Evolutionary conservation across 1,140 invertebrate species (phyloP), one percentile per base, ranked within the genome.

Genomic region (Probaryconus sp.): DNA sequence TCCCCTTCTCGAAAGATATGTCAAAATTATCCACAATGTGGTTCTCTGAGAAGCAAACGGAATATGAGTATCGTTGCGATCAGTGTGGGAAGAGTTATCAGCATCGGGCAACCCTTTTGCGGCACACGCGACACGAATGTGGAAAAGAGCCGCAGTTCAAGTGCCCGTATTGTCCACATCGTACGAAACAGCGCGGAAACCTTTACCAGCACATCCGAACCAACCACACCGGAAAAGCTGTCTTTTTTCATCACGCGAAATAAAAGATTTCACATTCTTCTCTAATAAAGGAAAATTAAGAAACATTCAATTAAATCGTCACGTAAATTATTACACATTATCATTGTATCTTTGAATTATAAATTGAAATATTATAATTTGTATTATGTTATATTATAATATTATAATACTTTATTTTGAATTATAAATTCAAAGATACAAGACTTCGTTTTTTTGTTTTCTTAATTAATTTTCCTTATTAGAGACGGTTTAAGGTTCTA

Each of bases 71-170:
- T 82, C 74, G 81, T 7, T 92, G 91, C 79, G 87, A 88, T 10
- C 88, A 86, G 13, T 91, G 90, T 73, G 87, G 87, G 47, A 91
- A 91, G 74, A 85, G 82, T 5, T 91, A 91, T 75, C 89, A 90
- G 58, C 89, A 90, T 61, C 86, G 90, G 42, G 89, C 89, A 40
- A 91, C 90, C 0, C 63, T 91, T 16, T 87, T 88, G 68, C 86
- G 90, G 5, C 90, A 91, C 65, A 88, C 89, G 58, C 83, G 89
- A 17, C 83, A 88, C 56, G 90, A 91, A 68, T 91, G 90, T 40
- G 88, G 90, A 6, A 90, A 90, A 71, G 89, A 90, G 43, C 90
- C 90, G 1, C 87, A 90, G 53, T 91, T 91, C 76, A 87, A 89
- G 55, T 91, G 91, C 64, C 89, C 89, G 0, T 90, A 90, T 70